Evolutionary conservation across 2,888 invertebrate species (phyloP).

Genomic region (Leucophora obtusa): DNA sequence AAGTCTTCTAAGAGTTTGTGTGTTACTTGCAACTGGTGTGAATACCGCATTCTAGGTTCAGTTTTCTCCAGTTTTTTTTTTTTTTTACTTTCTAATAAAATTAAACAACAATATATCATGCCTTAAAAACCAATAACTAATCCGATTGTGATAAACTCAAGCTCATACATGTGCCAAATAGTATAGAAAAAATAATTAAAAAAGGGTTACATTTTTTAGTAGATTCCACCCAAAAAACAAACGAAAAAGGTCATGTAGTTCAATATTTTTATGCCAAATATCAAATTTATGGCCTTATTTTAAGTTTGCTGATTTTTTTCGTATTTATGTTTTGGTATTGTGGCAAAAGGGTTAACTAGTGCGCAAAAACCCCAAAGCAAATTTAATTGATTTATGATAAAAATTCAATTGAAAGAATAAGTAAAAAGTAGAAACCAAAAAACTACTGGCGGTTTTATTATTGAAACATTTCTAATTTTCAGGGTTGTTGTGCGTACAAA

Average conservation of each 20-base stretch:
- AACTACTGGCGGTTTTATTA: neutral
- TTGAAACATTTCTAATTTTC: neutral
- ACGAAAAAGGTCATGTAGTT: conserved; percentile 47
- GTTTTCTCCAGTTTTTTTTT: too few relatives aligned
- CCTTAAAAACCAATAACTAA: conserved; percentile 9
- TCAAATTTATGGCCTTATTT: conserved; percentile 42
- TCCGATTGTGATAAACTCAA: conserved; percentile 22
- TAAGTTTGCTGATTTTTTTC: conserved; percentile 30
- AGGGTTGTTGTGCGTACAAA: neutral
- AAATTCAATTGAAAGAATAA: conserved; percentile 14
- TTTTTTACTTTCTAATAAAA: conserved; percentile 5
- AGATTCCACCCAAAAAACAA: conserved; percentile 19
- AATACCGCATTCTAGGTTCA: neutral
- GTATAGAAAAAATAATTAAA: conserved; percentile 16
- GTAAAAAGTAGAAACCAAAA: neutral
- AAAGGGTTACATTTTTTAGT: conserved; percentile 36
- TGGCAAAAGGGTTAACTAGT: conserved; percentile 24
- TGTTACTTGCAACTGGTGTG: conserved; percentile 12
- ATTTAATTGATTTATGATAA: conserved; percentile 48
- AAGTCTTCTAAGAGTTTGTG: conserved; percentile 11
- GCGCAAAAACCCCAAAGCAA: neutral
- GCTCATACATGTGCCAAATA: neutral
- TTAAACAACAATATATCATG: conserved; percentile 11
- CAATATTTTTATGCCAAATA: conserved; percentile 44
- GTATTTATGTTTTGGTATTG: neutral